A percentile compares a stretch with the other conserved stretches of the same genome.
phyloP scores from a whole-genome alignment of 2,113 vertebrate species.

The Periophthalmodon schlosseri region DNA sequence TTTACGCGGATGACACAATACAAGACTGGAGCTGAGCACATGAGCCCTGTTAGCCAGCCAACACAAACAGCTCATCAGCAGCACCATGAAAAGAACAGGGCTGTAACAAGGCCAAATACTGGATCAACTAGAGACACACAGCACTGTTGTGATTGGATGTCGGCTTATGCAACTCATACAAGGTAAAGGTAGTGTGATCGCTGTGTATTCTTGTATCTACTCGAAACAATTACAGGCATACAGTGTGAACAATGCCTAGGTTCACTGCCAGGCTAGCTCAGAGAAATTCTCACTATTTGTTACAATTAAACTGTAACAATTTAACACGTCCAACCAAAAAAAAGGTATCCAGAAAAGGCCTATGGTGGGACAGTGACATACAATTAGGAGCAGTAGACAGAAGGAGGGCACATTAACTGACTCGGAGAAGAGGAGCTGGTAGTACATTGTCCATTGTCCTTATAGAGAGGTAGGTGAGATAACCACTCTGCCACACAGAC shows the following conservation, averaged over 20 bases:
- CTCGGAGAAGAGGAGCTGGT: too few species aligned
- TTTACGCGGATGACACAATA: slow-evolving; percentile 44
- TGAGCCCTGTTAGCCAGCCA: slow-evolving; percentile 44
- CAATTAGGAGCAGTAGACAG: too few species aligned
- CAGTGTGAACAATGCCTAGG: neutral
- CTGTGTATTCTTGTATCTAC: neutral
- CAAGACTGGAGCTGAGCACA: slow-evolving; percentile 52
- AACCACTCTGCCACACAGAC: neutral
- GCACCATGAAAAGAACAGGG: slow-evolving; percentile 11
- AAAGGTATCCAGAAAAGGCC: neutral
- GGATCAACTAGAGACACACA: neutral
- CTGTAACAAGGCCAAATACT: neutral
- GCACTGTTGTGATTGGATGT: slow-evolving; percentile 5
- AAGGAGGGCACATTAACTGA: too few species aligned
- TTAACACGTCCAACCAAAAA: neutral
- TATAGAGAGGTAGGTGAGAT: neutral
- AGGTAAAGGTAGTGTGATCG: neutral
- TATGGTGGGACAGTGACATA: neutral
- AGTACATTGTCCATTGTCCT: neutral
- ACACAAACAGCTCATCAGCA: slow-evolving; percentile 53
- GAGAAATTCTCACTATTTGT: neutral
- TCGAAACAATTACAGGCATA: neutral
- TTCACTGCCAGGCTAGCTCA: neutral
- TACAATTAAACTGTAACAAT: neutral
- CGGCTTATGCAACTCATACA: neutral